Evolutionary conservation across 2,888 invertebrate species (phyloP), one percentile per base, ranked within the genome.

Genomic region (Sphinx pinastri): DNA sequence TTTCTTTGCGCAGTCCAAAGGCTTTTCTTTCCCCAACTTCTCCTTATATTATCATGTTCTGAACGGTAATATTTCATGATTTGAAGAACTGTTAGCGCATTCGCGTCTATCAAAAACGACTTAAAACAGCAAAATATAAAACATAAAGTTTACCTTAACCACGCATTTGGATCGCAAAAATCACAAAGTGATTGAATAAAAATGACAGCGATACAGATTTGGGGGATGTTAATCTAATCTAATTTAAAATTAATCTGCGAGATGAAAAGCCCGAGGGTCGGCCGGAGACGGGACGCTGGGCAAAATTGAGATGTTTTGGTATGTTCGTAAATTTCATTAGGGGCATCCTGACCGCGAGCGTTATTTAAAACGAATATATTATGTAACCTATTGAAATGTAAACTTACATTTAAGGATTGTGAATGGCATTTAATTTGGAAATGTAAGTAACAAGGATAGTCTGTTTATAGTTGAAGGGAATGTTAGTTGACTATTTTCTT

Each of bases 171-270:
- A 31, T 57, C 63, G 74, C 75, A 69, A 72, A 79, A 79, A 75
- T 77, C 78, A 79, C 74, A 80, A 76, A 76, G 68, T 74, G 79
- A 85, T 83, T 78, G 79, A 84, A 85, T 82, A 84, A 87, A 86
- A 88, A 88, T 79, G 84, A 77, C 81, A 80, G 79, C 81, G 78
- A 82, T 82, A 87, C 83, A 83, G 80, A 87, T 84, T 87, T 81
- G 79, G 79, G 79, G 81, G 83, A 88, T 84, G 84, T 84, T 88
- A 89, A 90, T 90, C 85, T 89, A 87, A 90, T 89, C 86, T 88
- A 88, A 91, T 90, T 90, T 87, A 86, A 90, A 91, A 90, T 89
- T 90, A 90, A 90, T 90, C 89, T 88, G 77, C 72, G 80, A 87
- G 87, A 89, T 88, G 89, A 89, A 89, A 88, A 89, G 88, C 77